Base-by-base conservation (phyloP, 2,888 invertebrate species). In the Melanophora roralis region DNA sequence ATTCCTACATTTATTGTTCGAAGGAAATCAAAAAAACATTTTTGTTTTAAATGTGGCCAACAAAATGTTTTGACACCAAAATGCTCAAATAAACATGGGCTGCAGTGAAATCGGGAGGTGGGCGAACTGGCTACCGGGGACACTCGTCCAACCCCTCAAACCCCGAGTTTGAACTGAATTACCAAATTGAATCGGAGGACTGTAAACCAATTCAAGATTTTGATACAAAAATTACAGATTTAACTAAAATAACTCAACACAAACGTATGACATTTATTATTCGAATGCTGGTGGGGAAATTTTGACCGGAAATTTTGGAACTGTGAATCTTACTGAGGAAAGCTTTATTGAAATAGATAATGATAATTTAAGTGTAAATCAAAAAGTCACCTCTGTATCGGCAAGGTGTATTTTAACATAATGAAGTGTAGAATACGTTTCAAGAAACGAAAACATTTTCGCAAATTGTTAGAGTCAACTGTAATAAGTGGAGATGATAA, bases 1-100 rank as follows among this genome's bases (percentile, higher is more conserved):
- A 74, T 36, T 74, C 73, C 1, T 74, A 65, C 27, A 60, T 55
- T 4, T 55, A 55, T 2, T 55, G 36, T 12, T 0, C 36, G 1
- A 12, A 55, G 16, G 19, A 55, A 1, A 55, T 55, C 6, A 38
- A 38, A 5, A 36, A 12, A 1, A 16, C 21, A 1, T 36, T 38
- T 21, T 38, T n/a, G 36, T 11, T 55, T 55, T 6, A 55, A 55
- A 14, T 55, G 55, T 55, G 55, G 36, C 3, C 36, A 19, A 0
- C 16, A 36, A 1, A 36, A 36, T 0, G 4, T 14, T 11, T 5
- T 38, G 7, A 55, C 36, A 6, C 55, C 55, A 6, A 38, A 21
- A 6, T 55, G 36, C 12, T 21, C 55, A 19, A 55, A 55, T 3
- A 36, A 36, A 12, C 36, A 55, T 5, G 12, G 19, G 8, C 19